Percentiles rank a stretch among this genome's conserved stretches.
phyloP scores from a whole-genome alignment of 1,140 invertebrate genomes.

The Manduca sexta region DNA sequence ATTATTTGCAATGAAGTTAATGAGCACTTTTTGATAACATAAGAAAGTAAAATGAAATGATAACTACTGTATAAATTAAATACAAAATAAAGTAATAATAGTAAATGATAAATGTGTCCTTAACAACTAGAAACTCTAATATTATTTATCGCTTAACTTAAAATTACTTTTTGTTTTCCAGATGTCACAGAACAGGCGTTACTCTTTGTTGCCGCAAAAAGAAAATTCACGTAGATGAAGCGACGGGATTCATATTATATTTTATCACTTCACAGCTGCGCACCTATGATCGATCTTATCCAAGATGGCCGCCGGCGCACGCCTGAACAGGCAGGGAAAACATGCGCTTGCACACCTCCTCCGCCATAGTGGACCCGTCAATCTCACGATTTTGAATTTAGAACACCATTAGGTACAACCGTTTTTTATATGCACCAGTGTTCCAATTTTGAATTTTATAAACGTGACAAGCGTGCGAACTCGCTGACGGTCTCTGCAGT shows the following conservation, averaged over 20 bases:
- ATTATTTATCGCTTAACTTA: background rate
- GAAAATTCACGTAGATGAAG: slow-evolving; percentile 33
- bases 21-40: too few species aligned
- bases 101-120: too few species aligned
- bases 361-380: slow-evolving; percentile 37
- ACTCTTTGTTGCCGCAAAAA: slow-evolving; percentile 22
- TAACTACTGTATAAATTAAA: too few species aligned
- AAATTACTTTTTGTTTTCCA: background rate
- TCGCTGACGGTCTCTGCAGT: slow-evolving; percentile 45
- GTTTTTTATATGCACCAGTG: background rate
- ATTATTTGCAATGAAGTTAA: too few species aligned
- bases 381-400: slow-evolving; percentile 27
- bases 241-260: slow-evolving; percentile 21
- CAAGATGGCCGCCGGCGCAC: slow-evolving; percentile 64
- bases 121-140: background rate
- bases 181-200: slow-evolving; percentile 15
- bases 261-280: slow-evolving; percentile 67
- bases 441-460: slow-evolving; percentile 17
- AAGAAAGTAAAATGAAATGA: too few species aligned
- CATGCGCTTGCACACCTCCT: slow-evolving; percentile 48
- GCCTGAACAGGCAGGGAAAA: slow-evolving; percentile 45
- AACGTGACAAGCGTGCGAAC: slow-evolving; percentile 46
- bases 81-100: too few species aligned
- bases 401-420: slow-evolving; percentile 12
- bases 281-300: slow-evolving; percentile 70